Conservation (phyloP, 2,113 vertebrate genomes). For the Pica pica region DNA sequence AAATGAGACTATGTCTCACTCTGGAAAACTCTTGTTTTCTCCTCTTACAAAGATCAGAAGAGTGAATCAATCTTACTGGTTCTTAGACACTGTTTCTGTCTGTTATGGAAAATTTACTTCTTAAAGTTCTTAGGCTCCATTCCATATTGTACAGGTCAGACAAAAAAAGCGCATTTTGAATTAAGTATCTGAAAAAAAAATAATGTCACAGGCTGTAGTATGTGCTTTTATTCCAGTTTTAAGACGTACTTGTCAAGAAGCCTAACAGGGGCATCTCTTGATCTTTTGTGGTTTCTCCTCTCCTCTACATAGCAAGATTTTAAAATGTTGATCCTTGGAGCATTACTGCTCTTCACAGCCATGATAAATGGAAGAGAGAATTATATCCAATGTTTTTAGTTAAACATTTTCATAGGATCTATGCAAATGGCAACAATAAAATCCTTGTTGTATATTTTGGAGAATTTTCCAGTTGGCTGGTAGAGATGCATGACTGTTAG, state of each 20-base stretch:
- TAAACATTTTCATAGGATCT: not conserved
- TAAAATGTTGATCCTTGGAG: not conserved
- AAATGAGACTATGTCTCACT: not conserved
- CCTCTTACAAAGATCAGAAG: not conserved
- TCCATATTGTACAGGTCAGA: not conserved
- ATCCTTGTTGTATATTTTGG: not conserved
- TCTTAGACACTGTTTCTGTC: not conserved
- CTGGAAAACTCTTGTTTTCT: not conserved
- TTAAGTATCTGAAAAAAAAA: not conserved
- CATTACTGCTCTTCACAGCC: not conserved
- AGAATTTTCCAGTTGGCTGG: not conserved
- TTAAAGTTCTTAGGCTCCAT: not conserved
- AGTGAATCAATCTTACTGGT: not conserved
- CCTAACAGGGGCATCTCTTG: not conserved
- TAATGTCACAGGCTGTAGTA: not conserved
- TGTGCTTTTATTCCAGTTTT: not conserved
- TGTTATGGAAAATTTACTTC: not conserved
- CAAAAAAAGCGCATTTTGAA: not conserved
- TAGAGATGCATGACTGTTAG: not conserved
- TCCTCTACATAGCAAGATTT: not conserved
- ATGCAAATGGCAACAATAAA: not conserved
- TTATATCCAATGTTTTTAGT: not conserved
- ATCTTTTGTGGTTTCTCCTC: not conserved
- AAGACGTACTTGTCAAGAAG: not conserved
- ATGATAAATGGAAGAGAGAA: not conserved